Evolutionary conservation across 2,888 invertebrate species (phyloP).

Genomic region (Andrena hattorfiana): DNA sequence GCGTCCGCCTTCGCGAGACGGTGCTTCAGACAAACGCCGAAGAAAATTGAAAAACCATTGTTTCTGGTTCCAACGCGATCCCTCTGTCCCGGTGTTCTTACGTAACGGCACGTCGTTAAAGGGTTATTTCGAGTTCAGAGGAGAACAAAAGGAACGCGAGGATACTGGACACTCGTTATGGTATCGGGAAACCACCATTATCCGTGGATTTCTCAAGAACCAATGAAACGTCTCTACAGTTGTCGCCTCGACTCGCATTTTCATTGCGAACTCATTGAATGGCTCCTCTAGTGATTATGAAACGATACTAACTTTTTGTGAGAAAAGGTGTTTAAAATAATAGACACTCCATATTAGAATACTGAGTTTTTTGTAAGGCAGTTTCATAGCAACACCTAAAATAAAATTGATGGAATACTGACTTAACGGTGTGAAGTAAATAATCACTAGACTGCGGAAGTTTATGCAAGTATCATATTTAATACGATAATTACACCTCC

Average conservation of each 20-base stretch:
- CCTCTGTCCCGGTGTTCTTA: neutral
- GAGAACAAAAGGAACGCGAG: neutral
- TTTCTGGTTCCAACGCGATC: slow-evolving; percentile 18
- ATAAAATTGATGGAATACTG: too few relatives aligned
- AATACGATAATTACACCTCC: too few relatives aligned
- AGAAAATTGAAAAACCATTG: slow-evolving; percentile 57
- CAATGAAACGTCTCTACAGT: slow-evolving; percentile 7
- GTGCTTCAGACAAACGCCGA: slow-evolving; percentile 17
- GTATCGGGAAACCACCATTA: slow-evolving; percentile 3
- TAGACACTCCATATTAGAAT: too few relatives aligned
- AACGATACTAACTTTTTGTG: neutral
- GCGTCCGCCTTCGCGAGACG: slow-evolving; percentile 33
- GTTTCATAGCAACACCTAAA: too few relatives aligned
- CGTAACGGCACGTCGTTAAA: slow-evolving; percentile 37
- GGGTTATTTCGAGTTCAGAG: slow-evolving; percentile 31
- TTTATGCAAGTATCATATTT: too few relatives aligned
- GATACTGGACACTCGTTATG: slow-evolving; percentile 23
- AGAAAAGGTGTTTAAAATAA: too few relatives aligned
- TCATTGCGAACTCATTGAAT: neutral
- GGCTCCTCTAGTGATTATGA: neutral
- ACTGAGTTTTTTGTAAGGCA: neutral
- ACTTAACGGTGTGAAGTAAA: too few relatives aligned
- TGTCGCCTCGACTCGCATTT: neutral
- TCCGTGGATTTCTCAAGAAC: slow-evolving; percentile 11
- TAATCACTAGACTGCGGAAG: too few relatives aligned